These are phyloP conservation scores for Alloplasta piceator DNA, from an alignment of 2,888 invertebrate genomes.

Conservation along the genomic window DNA sequence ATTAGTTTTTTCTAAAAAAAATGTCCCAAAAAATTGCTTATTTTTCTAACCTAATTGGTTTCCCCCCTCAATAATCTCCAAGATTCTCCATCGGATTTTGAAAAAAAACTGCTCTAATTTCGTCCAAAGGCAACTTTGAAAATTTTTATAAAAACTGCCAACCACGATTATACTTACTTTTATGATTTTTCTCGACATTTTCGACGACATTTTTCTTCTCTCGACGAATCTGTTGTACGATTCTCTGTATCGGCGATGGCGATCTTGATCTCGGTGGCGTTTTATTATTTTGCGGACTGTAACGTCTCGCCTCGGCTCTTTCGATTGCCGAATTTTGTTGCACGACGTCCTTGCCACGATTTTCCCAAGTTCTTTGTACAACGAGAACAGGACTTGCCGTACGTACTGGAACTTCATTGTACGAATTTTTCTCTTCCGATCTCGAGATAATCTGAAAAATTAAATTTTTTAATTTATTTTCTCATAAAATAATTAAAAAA, in stretches of 20 bases:
- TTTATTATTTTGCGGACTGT: constrained; percentile 64
- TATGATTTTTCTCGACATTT: constrained; percentile 65
- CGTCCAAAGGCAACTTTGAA: no score
- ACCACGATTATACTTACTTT: constrained; percentile 65
- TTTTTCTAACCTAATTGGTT: no score
- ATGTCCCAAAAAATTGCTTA: no score
- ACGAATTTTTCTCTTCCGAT: constrained; percentile 71
- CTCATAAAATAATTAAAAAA: background rate
- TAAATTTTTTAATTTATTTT: background rate
- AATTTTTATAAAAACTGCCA: no score
- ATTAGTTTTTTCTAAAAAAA: no score
- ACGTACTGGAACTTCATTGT: constrained; percentile 67
- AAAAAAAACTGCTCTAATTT: background rate
- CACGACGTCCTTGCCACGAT: constrained; percentile 74
- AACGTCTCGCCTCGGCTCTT: constrained; percentile 60
- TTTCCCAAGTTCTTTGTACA: constrained; percentile 80
- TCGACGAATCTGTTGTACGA: constrained; percentile 57
- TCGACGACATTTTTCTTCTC: constrained; percentile 68
- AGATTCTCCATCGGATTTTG: background rate
- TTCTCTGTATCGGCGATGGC: constrained; percentile 70
- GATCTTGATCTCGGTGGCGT: constrained; percentile 73
- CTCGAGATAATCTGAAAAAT: constrained; percentile 67
- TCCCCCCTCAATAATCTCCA: no score
- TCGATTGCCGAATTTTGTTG: constrained; percentile 60
- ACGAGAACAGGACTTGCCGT: constrained; percentile 78